phyloP scores from a whole-genome alignment of 2,797 vertebrate species.

The Chromis chromis region DNA sequence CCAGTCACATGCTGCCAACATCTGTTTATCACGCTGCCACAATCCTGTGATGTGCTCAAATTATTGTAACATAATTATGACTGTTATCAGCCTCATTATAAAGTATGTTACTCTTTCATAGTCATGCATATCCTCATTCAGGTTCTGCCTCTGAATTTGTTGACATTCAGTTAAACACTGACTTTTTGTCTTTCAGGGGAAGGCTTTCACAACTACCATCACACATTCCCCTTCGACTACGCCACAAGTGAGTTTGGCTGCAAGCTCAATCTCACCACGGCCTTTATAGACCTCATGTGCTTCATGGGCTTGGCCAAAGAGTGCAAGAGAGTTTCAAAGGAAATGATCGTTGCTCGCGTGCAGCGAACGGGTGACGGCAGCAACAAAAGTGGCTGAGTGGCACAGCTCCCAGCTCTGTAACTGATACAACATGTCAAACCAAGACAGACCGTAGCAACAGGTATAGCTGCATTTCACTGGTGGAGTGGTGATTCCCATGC shows the following conservation, averaged over 20 bases:
- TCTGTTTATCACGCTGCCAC: background rate
- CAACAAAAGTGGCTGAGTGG: constrained; percentile 90
- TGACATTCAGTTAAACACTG: background rate
- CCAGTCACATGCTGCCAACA: constrained; percentile 15
- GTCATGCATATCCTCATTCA: background rate
- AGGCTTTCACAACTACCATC: constrained; percentile 98
- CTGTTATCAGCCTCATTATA: background rate
- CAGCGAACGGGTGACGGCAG: constrained; percentile 90
- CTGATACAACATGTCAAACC: constrained; percentile 42
- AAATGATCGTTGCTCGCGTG: constrained; percentile 83
- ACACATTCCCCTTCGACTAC: constrained; percentile 95
- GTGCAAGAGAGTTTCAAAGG: constrained; percentile 88
- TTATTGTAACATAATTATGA: background rate
- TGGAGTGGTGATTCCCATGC: constrained; percentile 65
- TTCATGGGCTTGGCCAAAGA: constrained; percentile 89
- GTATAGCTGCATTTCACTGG: constrained; percentile 72
- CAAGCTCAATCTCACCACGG: constrained; percentile 91
- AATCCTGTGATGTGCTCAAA: background rate
- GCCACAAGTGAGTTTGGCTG: constrained; percentile 93
- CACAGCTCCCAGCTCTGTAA: background rate
- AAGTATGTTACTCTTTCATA: background rate
- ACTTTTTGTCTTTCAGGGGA: constrained; percentile 85
- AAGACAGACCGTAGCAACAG: constrained; percentile 65
- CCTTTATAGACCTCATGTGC: constrained; percentile 94
- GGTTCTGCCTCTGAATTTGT: background rate